Percentiles rank a stretch among this genome's conserved stretches.
phyloP scores from a whole-genome alignment of 2,113 vertebrate species.

The Melanerpes aurifrons region DNA sequence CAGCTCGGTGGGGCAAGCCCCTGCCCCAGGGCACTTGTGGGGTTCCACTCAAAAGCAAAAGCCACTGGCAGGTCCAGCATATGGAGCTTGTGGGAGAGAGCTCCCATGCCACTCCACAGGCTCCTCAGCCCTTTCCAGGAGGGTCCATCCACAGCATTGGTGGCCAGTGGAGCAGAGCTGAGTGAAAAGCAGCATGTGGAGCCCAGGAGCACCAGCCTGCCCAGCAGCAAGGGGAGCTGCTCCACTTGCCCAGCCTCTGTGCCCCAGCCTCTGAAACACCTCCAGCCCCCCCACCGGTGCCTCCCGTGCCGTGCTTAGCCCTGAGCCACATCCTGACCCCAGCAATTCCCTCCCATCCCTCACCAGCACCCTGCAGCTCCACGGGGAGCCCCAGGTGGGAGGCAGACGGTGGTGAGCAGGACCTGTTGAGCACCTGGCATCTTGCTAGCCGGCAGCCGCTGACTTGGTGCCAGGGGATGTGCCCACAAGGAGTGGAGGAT shows the following conservation, averaged over 20 bases:
- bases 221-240: neutral
- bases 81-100: fast-evolving
- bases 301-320: neutral
- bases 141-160: fast-evolving
- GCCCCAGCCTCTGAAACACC: neutral
- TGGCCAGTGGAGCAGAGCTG: neutral
- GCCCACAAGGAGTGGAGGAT: fast-evolving
- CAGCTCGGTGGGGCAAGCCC: neutral
- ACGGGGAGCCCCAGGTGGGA: neutral
- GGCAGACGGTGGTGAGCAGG: fast-evolving
- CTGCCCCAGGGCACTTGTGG: fast-evolving
- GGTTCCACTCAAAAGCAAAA: neutral
- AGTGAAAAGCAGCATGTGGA: neutral
- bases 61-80: fast-evolving
- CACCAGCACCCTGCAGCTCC: fast-evolving
- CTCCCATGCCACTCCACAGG: fast-evolving
- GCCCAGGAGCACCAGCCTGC: neutral
- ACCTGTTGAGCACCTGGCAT: neutral
- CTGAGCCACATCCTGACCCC: neutral
- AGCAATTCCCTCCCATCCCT: neutral
- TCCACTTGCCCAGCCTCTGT: neutral
- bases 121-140: neutral
- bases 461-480: fast-evolving
- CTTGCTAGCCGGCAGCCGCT: neutral
- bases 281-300: fast-evolving